Conservation (phyloP, 2,888 invertebrate genomes). For the Philonicus albiceps region DNA sequence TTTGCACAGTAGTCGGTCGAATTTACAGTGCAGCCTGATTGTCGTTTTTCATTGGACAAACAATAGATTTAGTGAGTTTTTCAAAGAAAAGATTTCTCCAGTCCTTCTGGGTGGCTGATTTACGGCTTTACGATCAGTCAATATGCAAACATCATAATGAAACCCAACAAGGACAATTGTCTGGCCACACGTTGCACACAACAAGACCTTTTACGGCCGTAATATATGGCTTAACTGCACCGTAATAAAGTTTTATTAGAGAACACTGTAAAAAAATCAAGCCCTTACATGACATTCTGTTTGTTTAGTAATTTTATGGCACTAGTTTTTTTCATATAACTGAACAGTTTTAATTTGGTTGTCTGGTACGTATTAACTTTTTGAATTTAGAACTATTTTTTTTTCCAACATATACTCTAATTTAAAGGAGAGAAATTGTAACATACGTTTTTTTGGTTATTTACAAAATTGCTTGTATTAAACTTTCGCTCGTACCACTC, state of each 20-base stretch:
- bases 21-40: background rate
- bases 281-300: background rate
- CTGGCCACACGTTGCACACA: conserved; percentile 29
- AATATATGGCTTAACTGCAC: conserved; percentile 1
- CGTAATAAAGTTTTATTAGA: conserved; percentile 1
- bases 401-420: too few species aligned
- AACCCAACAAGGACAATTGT: conserved; percentile 17
- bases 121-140: conserved; percentile 30
- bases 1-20: conserved; percentile 27
- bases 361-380: too few species aligned
- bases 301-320: background rate
- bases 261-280: background rate
- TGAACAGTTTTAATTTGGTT: background rate
- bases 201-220: conserved; percentile 3
- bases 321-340: background rate
- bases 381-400: too few species aligned
- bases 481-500: too few species aligned
- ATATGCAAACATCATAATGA: conserved; percentile 32
- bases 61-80: background rate
- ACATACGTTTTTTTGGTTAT: too few species aligned
- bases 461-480: too few species aligned
- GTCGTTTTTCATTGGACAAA: background rate
- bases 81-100: conserved; percentile 10
- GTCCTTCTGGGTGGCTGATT: conserved; percentile 18
- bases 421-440: too few species aligned